These are phyloP conservation scores for Orchestia grillus DNA, from an alignment of 1,140 invertebrate species.

Conservation along the genomic window DNA sequence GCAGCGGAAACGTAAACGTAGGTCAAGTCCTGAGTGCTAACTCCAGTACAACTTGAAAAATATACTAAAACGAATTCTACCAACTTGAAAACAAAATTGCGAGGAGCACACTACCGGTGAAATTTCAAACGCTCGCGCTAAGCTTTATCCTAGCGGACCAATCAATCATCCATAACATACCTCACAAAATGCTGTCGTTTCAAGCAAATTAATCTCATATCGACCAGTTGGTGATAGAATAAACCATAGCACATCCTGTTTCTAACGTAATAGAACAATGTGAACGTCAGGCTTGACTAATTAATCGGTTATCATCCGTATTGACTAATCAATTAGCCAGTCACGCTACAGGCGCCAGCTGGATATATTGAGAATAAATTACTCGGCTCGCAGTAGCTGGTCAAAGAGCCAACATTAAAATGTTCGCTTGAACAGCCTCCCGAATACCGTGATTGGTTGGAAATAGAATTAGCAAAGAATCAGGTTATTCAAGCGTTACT, in stretches of 20 bases:
- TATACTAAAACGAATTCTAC: not conserved
- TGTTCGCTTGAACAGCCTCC: too few relatives aligned
- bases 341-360: not conserved
- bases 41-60: not conserved
- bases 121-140: not conserved
- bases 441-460: not conserved
- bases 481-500: not conserved
- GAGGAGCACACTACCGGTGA: not conserved
- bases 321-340: not conserved
- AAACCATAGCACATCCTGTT: not conserved
- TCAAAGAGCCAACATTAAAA: not conserved
- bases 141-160: too few relatives aligned
- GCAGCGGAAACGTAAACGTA: not conserved
- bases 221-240: not conserved
- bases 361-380: not conserved
- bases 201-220: not conserved
- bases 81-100: not conserved
- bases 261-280: not conserved
- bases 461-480: not conserved
- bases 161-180: not conserved
- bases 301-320: not conserved
- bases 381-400: not conserved
- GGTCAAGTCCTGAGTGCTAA: not conserved
- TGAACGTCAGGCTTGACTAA: not conserved
- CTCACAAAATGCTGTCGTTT: not conserved